Percentiles rank a stretch among this genome's conserved stretches.
These are phyloP conservation scores for Calliopum simillimum DNA, from an alignment of 2,888 invertebrate genomes.

Conservation along the genomic window DNA sequence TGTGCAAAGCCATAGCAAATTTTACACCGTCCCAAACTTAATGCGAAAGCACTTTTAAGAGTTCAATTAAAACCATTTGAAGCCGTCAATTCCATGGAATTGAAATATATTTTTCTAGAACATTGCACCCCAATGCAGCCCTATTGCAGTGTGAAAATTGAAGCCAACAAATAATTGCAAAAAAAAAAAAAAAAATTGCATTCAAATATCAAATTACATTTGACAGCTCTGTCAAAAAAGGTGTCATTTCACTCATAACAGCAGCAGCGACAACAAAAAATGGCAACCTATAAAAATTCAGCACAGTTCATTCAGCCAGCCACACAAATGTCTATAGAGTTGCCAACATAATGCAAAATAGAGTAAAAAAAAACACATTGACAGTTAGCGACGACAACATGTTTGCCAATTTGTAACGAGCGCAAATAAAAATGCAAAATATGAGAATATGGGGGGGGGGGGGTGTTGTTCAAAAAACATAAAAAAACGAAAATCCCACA, in stretches of 20 bases:
- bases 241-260: constrained; percentile 4
- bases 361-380: not conserved
- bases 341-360: constrained; percentile 16
- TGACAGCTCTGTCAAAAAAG: constrained; percentile 19
- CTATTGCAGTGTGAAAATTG: no score
- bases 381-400: not conserved
- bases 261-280: no score
- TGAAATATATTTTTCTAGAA: constrained; percentile 3
- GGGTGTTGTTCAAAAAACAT: no score
- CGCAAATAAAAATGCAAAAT: not conserved
- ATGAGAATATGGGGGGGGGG: no score
- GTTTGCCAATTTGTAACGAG: constrained; percentile 13
- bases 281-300: constrained; percentile 1
- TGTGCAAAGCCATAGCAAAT: no score
- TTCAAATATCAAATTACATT: no score
- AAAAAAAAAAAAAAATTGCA: not conserved
- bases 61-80: constrained; percentile 30
- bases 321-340: constrained; percentile 1
- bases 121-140: not conserved
- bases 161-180: constrained; percentile 5
- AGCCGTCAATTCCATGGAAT: constrained; percentile 4
- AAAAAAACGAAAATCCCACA: not conserved
- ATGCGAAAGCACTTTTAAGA: constrained; percentile 22
- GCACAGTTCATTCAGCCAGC: not conserved
- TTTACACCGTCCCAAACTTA: no score